These are phyloP conservation scores for Arge pagana DNA, from an alignment of 2,888 invertebrate species.

Conservation along the genomic window DNA sequence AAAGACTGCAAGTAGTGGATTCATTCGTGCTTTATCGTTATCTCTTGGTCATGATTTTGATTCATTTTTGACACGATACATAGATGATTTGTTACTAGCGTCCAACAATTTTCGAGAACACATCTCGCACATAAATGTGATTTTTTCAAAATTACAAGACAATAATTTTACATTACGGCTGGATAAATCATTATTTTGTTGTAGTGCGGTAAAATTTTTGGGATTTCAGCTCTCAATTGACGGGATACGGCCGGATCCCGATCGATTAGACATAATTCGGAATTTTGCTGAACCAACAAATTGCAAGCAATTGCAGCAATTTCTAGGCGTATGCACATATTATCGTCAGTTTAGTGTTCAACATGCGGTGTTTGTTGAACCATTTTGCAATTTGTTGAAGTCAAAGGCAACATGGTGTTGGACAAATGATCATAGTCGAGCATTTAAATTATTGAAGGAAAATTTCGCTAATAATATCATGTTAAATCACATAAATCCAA, in stretches of 20 bases:
- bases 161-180: conserved; percentile 33
- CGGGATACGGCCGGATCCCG: conserved; percentile 17
- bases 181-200: conserved; percentile 32
- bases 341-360: conserved; percentile 24
- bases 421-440: conserved; percentile 24
- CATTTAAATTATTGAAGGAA: conserved; percentile 28
- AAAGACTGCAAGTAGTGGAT: conserved; percentile 30
- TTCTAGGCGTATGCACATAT: conserved; percentile 28
- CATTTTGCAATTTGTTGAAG: conserved; percentile 25
- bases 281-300: conserved; percentile 34
- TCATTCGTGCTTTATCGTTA: conserved; percentile 25
- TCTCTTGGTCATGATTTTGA: conserved; percentile 36
- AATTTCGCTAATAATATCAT: conserved; percentile 26
- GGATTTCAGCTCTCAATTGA: conserved; percentile 7
- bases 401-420: conserved; percentile 25
- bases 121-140: conserved; percentile 27
- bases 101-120: conserved; percentile 35
- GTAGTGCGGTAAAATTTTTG: neutral
- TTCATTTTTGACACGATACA: conserved; percentile 34
- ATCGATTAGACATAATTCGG: conserved; percentile 30
- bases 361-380: conserved; percentile 23
- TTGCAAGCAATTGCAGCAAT: conserved; percentile 34
- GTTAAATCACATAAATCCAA: conserved; percentile 24
- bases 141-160: conserved; percentile 29
- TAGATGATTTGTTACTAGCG: conserved; percentile 39